These are phyloP conservation scores for Damaliscus lunatus DNA, from an alignment of 2,113 vertebrate genomes.

Conservation along the genomic window DNA sequence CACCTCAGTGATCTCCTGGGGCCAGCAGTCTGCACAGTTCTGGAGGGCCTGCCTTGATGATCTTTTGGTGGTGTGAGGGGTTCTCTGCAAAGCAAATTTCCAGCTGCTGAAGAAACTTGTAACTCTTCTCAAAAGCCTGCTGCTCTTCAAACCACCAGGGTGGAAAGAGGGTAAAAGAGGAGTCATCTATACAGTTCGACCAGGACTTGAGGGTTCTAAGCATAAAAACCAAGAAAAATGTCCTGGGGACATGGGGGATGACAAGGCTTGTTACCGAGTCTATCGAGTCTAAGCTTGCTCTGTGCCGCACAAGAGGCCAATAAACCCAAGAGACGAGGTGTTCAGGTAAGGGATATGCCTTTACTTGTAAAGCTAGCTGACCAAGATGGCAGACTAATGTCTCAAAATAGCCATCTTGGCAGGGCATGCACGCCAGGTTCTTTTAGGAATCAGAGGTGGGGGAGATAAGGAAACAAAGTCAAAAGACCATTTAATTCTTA, in stretches of 20 bases:
- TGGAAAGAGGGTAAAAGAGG: not conserved
- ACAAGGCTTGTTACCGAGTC: not conserved
- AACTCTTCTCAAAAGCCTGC: conserved; percentile 95
- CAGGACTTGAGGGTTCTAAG: not conserved
- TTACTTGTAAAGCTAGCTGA: not conserved
- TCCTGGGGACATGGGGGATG: fast-evolving
- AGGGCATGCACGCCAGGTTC: not conserved
- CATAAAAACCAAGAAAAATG: not conserved
- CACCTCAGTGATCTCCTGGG: conserved; percentile 89
- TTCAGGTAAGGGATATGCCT: not conserved
- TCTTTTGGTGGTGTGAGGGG: conserved; percentile 94
- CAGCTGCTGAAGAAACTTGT: conserved; percentile 93
- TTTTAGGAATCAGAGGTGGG: not conserved
- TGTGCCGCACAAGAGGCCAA: not conserved
- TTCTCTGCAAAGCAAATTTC: conserved; percentile 98
- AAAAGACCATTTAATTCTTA: not conserved
- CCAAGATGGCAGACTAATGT: not conserved
- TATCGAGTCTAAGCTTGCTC: not conserved
- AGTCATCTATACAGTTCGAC: not conserved
- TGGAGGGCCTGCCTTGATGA: conserved; percentile 94
- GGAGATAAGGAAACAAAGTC: not conserved
- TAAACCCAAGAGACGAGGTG: not conserved
- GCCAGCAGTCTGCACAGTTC: conserved; percentile 86
- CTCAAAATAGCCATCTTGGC: not conserved
- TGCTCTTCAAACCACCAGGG: conserved; percentile 92